A percentile compares a stretch with the other conserved stretches of the same genome.
Evolutionary conservation across 2,797 vertebrate species (phyloP).

Genomic region (Micropoecilia bifurca): DNA sequence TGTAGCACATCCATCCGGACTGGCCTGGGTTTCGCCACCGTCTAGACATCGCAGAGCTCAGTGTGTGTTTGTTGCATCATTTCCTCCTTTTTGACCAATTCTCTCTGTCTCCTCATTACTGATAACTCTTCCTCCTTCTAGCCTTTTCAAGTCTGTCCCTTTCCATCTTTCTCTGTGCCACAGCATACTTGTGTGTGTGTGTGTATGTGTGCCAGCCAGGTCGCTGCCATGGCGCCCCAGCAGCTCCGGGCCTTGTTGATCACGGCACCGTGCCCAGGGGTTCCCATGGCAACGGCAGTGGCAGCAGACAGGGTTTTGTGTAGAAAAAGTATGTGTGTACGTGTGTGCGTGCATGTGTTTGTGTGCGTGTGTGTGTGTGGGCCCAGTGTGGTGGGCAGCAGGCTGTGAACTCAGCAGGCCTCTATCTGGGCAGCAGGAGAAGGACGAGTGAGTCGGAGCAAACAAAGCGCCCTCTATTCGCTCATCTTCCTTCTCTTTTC

Average conservation of each 20-base stretch:
- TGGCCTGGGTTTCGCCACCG: conserved; percentile 44
- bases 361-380: conserved; percentile 52
- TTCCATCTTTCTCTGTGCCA: conserved; percentile 32
- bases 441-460: conserved; percentile 48
- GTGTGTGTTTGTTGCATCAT: conserved; percentile 24
- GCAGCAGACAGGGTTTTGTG: conserved; percentile 71
- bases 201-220: conserved; percentile 60
- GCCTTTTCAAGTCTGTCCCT: conserved; percentile 31
- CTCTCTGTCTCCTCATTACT: conserved; percentile 43
- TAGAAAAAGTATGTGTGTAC: conserved; percentile 39
- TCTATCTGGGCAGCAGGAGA: conserved; percentile 62
- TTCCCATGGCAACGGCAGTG: conserved; percentile 79
- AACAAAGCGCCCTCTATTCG: conserved; percentile 44
- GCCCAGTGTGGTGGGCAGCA: conserved; percentile 70
- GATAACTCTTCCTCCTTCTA: conserved; percentile 21
- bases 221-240: conserved; percentile 74
- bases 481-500: conserved; percentile 20
- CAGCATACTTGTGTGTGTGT: conserved; percentile 14
- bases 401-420: conserved; percentile 75
- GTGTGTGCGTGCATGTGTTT: conserved; percentile 44
- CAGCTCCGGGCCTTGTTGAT: conserved; percentile 77
- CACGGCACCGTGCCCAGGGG: conserved; percentile 74
- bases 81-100: conserved; percentile 32
- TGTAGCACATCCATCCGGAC: conserved; percentile 9
- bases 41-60: conserved; percentile 61